Conservation (phyloP, 2,797 vertebrate genomes). For the Danio jaintianensis region DNA sequence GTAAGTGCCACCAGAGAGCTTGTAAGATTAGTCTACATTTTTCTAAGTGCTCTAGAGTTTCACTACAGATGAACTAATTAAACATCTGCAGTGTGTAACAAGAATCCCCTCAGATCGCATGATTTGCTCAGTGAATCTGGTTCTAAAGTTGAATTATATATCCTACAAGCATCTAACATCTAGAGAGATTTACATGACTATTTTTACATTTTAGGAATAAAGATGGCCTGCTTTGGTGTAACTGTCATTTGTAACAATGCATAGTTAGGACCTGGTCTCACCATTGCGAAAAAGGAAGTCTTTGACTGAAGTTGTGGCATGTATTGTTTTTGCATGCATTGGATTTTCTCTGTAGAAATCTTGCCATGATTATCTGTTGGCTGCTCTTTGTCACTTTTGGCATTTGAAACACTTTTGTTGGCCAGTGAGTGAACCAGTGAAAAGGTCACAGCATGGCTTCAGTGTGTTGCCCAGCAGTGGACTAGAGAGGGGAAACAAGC, state of each 20-base stretch:
- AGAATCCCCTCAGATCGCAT: neutral
- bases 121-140: neutral
- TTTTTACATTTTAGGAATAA: neutral
- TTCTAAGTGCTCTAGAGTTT: neutral
- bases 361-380: slow-evolving; percentile 35
- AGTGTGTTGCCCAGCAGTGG: slow-evolving; percentile 52
- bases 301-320: neutral
- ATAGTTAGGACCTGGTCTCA: slow-evolving; percentile 13
- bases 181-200: slow-evolving; percentile 19
- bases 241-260: slow-evolving; percentile 9
- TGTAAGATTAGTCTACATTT: neutral
- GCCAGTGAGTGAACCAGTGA: slow-evolving; percentile 42
- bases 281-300: neutral
- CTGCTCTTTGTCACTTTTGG: slow-evolving; percentile 46
- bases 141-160: slow-evolving; percentile 1
- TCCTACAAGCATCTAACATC: neutral
- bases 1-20: neutral
- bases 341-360: slow-evolving; percentile 17
- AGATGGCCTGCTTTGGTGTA: slow-evolving; percentile 20
- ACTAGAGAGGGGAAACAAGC: slow-evolving; percentile 33
- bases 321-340: slow-evolving; percentile 2
- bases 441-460: slow-evolving; percentile 54
- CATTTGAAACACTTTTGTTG: slow-evolving; percentile 43
- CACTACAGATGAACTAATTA: neutral
- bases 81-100: slow-evolving; percentile 8